Evolutionary conservation across 37 sponge, comb jelly and placozoan species (phyloP).

Genomic region (Ephydatia muelleri): DNA sequence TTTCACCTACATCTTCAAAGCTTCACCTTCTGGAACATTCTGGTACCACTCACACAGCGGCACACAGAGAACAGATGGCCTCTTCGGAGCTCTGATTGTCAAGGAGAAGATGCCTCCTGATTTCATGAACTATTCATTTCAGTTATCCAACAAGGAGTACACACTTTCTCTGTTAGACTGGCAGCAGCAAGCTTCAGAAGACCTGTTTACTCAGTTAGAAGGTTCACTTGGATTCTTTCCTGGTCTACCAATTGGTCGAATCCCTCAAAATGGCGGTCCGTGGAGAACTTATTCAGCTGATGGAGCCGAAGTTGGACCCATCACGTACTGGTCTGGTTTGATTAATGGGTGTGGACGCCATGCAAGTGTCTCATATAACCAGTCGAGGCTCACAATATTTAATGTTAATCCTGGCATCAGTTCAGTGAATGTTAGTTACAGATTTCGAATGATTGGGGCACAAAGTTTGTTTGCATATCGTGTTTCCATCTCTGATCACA

Average conservation of each 20-base stretch:
- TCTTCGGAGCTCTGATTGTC: constrained; percentile 76
- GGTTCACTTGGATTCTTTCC: constrained; percentile 37
- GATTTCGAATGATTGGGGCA: constrained; percentile 85
- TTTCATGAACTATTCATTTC: constrained; percentile 26
- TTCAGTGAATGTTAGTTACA: constrained; percentile 11
- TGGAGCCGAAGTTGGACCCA: constrained; percentile 58
- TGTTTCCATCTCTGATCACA: constrained; percentile 68
- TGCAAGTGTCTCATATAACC: neutral
- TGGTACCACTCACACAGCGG: constrained; percentile 91
- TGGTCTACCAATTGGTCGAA: neutral
- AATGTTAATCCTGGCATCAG: constrained; percentile 10
- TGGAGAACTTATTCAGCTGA: constrained; percentile 31
- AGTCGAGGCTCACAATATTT: constrained; percentile 28
- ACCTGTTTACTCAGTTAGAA: constrained; percentile 36
- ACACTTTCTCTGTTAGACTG: constrained; percentile 77
- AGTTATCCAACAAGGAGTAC: no score
- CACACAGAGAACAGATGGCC: constrained; percentile 77
- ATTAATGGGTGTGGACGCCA: constrained; percentile 81
- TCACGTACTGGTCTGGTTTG: constrained; percentile 74
- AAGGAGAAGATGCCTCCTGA: constrained; percentile 7
- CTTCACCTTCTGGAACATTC: constrained; percentile 66
- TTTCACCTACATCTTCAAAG: constrained; percentile 68
- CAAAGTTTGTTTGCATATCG: constrained; percentile 72
- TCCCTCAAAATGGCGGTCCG: constrained; percentile 2
- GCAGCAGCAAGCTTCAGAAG: constrained; percentile 53